Evolutionary conservation across 1,140 invertebrate species (phyloP), one percentile per base, ranked within the genome.

Genomic region (Camponotus pennsylvanicus): DNA sequence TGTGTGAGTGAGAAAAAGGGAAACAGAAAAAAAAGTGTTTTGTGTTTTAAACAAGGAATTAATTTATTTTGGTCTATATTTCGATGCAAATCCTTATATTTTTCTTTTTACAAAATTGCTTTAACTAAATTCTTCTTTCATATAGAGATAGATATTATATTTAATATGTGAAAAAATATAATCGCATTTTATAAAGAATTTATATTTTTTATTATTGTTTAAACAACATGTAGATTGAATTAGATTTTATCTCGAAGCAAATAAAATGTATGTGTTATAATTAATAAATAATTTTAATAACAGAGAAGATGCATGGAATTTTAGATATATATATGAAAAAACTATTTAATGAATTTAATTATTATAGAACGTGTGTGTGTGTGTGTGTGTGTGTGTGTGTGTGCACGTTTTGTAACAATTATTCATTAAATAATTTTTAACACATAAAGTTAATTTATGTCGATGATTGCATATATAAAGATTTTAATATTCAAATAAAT

Each of bases 401-500:
- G 1, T 0, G 27, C 27, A 11, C 9, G 1, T 67, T 32, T 5
- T 21, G 21, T 32, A 9, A 1, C 32, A 42, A 11, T 13, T 63
- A 32, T n/a, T 45, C 4, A 15, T 79, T 32, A 13, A 76, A 52
- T 40, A 52, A 6, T 37, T 37, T 52, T 40, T 21, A 78, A 49
- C 27, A 49, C 27, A 27, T 45, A 13, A 32, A 37, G 18, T 34
- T 37, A 8, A 8, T 76, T 63, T 49, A 27, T 78, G 18, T 67
- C 8, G 7, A 49, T 13, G 1, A 69, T 67, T 37, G 49, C 21
- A 42, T 13, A 40, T 57, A 18, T 40, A 18, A 57, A 1, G 6
- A 32, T 42, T 9, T 79, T 55, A 79, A 67, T 7, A 49, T 66
- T 40, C 8, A 6, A 71, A 57, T 7, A 42, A 55, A 57, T 80